Percentiles rank a stretch among this genome's conserved stretches.
Evolutionary conservation across 2,113 vertebrate species (phyloP).

Genomic region (Sigmodon hispidus): DNA sequence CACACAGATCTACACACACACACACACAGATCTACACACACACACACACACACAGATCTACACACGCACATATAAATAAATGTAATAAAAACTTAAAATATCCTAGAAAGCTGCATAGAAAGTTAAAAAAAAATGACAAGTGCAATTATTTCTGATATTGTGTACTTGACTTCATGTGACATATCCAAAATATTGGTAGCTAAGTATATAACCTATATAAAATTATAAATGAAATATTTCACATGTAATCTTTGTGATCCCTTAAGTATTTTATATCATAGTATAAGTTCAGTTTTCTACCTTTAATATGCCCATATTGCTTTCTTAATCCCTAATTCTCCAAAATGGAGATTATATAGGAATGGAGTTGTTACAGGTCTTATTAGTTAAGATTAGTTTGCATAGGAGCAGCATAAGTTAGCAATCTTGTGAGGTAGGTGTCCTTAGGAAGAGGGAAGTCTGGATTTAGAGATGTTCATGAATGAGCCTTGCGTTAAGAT

Average conservation of each 20-base stretch:
- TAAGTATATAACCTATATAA: not conserved
- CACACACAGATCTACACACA: too few species aligned
- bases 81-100: not conserved
- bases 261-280: not conserved
- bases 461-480: not conserved
- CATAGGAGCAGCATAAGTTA: too few species aligned
- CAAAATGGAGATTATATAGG: not conserved
- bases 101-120: not conserved
- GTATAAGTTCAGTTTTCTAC: not conserved
- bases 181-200: not conserved
- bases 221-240: not conserved
- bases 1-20: not conserved
- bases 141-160: not conserved
- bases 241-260: not conserved
- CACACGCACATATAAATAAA: not conserved
- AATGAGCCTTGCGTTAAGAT: not conserved
- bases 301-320: not conserved
- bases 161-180: not conserved
- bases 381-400: not conserved
- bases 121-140: not conserved
- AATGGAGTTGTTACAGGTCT: not conserved
- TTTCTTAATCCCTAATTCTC: not conserved
- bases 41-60: not conserved
- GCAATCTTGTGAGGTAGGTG: not conserved
- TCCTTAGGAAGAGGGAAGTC: not conserved